These are phyloP conservation scores for Fistularia commersonii DNA, from an alignment of 2,797 vertebrate species.

Conservation along the genomic window DNA sequence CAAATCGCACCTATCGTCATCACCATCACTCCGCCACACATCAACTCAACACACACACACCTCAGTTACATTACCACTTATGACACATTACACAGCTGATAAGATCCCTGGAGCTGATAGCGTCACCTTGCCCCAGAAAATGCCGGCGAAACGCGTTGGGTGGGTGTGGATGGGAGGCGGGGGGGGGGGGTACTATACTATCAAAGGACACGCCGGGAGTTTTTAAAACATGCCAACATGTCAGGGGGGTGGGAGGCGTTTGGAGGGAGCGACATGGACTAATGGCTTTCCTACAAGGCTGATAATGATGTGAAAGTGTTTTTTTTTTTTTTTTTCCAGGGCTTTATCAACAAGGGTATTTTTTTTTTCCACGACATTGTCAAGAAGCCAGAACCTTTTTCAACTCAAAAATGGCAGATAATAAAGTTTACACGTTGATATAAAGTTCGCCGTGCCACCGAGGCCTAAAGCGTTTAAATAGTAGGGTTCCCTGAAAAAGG, in stretches of 20 bases:
- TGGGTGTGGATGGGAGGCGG: not conserved
- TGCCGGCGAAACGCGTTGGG: constrained; percentile 41
- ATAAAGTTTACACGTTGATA: too few species aligned
- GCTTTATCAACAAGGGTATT: too few species aligned
- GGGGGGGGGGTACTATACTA: constrained; percentile 18
- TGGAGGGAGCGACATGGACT: constrained; percentile 9
- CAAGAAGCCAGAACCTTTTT: too few species aligned
- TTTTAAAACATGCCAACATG: constrained; percentile 48
- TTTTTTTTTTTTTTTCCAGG: too few species aligned
- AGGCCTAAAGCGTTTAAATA: too few species aligned
- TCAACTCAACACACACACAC: constrained; percentile 30
- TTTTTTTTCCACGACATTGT: too few species aligned
- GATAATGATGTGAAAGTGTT: too few species aligned
- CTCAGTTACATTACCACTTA: constrained; percentile 68
- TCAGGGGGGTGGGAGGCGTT: constrained; percentile 12
- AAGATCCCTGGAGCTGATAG: constrained; percentile 64
- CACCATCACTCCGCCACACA: constrained; percentile 31
- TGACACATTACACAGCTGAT: constrained; percentile 71
- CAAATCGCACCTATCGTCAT: constrained; percentile 59
- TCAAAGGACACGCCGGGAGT: constrained; percentile 42
- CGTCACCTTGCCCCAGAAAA: constrained; percentile 64
- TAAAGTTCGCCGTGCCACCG: too few species aligned
- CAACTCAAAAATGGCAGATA: too few species aligned
- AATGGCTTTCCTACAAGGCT: constrained; percentile 19
- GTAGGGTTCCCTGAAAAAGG: too few species aligned